Evolutionary conservation across 2,888 invertebrate species (phyloP).

Genomic region (Dryadula phaetusa): DNA sequence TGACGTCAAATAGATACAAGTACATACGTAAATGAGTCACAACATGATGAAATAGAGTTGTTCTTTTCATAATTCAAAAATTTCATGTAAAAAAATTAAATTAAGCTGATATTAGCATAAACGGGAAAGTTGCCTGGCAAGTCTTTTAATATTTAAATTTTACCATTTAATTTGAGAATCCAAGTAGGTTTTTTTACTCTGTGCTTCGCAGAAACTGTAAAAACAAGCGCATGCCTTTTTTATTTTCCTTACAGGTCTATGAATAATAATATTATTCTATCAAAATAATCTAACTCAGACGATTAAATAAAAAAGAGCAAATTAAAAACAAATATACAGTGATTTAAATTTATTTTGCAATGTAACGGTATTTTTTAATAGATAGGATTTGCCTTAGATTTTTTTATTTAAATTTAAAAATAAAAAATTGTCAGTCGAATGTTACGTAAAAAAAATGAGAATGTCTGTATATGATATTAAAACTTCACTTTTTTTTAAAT

Average conservation of each 20-base stretch:
- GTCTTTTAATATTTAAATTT: neutral
- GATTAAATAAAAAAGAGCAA: no score
- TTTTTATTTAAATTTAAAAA: no score
- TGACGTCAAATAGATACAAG: neutral
- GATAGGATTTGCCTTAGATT: no score
- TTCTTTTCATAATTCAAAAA: neutral
- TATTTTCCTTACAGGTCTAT: neutral
- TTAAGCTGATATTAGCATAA: neutral
- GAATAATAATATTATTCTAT: neutral
- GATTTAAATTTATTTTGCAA: no score
- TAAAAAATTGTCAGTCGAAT: no score
- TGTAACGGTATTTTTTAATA: no score
- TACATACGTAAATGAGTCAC: neutral
- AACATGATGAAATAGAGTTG: slow-evolving; percentile 9
- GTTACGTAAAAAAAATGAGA: no score
- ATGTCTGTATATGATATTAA: no score
- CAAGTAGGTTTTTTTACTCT: neutral
- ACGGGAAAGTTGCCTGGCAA: slow-evolving; percentile 3
- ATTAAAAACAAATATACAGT: no score
- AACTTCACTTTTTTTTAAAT: no score
- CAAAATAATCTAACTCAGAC: no score
- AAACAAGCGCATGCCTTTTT: neutral
- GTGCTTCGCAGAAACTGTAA: neutral
- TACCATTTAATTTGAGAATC: neutral
- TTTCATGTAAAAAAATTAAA: neutral